A percentile compares a stretch with the other conserved stretches of the same genome.
Conservation (phyloP, 2,888 invertebrate genomes). For the Andrena bicolor region DNA sequence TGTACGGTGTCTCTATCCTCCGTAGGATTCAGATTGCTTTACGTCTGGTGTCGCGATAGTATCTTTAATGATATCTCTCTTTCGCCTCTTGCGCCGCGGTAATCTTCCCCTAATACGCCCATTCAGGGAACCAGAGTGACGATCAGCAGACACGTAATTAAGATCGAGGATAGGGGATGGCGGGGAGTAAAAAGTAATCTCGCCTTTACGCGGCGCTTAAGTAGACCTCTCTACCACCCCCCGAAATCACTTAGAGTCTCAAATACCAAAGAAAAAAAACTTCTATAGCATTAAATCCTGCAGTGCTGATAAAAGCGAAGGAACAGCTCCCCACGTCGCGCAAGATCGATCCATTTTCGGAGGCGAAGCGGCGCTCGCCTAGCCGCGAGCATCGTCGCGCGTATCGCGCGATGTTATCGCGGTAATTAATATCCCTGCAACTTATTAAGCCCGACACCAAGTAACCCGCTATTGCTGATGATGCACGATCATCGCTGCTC, state of each 20-base stretch:
- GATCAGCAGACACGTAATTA: slow-evolving; percentile 12
- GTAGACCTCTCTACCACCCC: no score
- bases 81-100: slow-evolving; percentile 1
- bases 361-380: background rate
- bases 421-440: slow-evolving; percentile 59
- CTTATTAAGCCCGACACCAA: slow-evolving; percentile 47
- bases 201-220: no score
- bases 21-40: slow-evolving; percentile 29
- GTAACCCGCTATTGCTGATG: slow-evolving; percentile 26
- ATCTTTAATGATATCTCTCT: slow-evolving; percentile 54
- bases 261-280: no score
- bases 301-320: no score
- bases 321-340: background rate
- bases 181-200: slow-evolving; percentile 1
- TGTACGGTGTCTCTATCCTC: slow-evolving; percentile 22
- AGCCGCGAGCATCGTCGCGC: background rate
- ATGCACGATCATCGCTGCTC: slow-evolving; percentile 25
- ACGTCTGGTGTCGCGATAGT: slow-evolving; percentile 38
- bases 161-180: background rate
- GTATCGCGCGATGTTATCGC: slow-evolving; percentile 41
- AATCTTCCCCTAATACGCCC: slow-evolving; percentile 43
- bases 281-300: background rate
- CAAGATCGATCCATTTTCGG: background rate
- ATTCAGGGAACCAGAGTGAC: slow-evolving; percentile 14
- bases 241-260: no score